Evolutionary conservation across 2,797 vertebrate genomes (phyloP).

Genomic region (Lacerta bilineata): DNA sequence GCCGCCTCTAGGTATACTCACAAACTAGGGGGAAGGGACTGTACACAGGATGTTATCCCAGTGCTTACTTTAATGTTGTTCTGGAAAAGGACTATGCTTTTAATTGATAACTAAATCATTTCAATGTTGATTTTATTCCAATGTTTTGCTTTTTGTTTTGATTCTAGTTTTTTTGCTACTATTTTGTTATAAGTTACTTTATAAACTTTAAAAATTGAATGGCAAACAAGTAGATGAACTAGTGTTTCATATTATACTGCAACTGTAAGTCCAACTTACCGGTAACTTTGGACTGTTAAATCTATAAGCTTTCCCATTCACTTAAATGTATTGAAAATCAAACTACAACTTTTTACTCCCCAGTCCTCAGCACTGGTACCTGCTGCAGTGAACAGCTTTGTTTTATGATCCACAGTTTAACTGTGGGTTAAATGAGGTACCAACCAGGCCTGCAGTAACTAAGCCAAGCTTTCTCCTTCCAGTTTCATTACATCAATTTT

Average conservation of each 20-base stretch:
- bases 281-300: background rate
- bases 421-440: too few relatives aligned
- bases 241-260: background rate
- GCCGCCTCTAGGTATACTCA: background rate
- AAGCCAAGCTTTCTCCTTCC: background rate
- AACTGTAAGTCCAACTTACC: background rate
- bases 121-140: background rate
- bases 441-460: too few relatives aligned
- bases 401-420: background rate
- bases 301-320: background rate
- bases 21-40: background rate
- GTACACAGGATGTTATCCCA: background rate
- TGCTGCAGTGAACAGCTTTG: background rate
- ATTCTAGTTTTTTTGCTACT: background rate
- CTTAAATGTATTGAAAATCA: background rate
- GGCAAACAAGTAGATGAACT: background rate
- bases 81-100: background rate
- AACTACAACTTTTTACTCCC: background rate
- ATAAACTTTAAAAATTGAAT: background rate
- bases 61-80: background rate
- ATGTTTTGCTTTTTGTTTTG: background rate
- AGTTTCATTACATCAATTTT: background rate
- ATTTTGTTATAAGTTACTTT: background rate
- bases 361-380: background rate
- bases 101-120: background rate